phyloP scores from a whole-genome alignment of 2,888 invertebrate genomes.

The Ligdia adustata region DNA sequence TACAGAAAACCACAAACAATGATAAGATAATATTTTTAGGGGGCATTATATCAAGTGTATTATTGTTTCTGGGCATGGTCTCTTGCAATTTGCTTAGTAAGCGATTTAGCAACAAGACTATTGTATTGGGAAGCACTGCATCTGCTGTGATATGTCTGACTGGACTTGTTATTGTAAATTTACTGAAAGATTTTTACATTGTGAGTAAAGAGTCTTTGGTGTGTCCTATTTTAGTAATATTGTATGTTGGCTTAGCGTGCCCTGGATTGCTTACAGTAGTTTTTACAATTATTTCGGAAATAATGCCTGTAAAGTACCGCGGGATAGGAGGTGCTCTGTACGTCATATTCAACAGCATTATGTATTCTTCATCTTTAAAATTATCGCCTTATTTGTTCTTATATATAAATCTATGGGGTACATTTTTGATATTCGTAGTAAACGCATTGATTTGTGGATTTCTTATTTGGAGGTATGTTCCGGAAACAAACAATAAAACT shows the following conservation, averaged over 20 bases:
- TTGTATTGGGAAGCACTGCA: neutral
- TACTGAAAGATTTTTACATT: constrained; percentile 11
- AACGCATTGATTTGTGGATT: constrained; percentile 18
- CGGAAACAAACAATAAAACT: constrained; percentile 30
- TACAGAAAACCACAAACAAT: constrained; percentile 5
- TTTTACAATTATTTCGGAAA: constrained; percentile 21
- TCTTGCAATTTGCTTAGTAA: constrained; percentile 1
- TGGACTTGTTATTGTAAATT: neutral
- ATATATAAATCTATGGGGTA: constrained; percentile 26
- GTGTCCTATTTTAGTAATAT: constrained; percentile 22
- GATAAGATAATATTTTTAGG: constrained; percentile 14
- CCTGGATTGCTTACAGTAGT: constrained; percentile 17
- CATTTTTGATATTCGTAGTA: constrained; percentile 24
- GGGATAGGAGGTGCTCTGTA: constrained; percentile 27
- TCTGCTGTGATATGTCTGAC: neutral
- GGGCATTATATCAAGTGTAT: neutral
- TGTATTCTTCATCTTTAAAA: constrained; percentile 26
- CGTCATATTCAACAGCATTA: constrained; percentile 19
- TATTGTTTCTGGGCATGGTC: neutral
- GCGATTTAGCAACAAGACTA: neutral
- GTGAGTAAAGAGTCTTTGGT: constrained; percentile 21
- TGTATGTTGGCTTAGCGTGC: constrained; percentile 10
- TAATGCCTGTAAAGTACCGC: constrained; percentile 35
- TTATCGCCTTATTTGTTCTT: constrained; percentile 27
- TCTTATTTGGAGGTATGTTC: constrained; percentile 29